phyloP scores from a whole-genome alignment of 2,113 vertebrate species.

The Xyliphius kryptos region DNA sequence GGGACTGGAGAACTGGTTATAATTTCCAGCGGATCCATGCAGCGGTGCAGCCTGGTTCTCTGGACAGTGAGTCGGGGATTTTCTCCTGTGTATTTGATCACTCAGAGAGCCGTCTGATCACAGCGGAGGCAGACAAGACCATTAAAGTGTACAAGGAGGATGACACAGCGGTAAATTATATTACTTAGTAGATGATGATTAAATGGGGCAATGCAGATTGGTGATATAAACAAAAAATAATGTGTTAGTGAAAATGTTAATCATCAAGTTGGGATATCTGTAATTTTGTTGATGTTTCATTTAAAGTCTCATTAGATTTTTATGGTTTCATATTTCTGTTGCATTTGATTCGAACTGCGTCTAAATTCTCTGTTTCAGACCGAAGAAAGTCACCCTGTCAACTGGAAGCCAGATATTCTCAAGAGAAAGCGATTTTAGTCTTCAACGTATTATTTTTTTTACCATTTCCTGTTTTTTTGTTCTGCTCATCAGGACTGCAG shows the following conservation, averaged over 20 bases:
- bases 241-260: too few relatives aligned
- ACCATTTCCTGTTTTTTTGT: neutral
- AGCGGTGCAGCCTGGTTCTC: constrained; percentile 90
- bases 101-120: constrained; percentile 86
- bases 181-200: too few relatives aligned
- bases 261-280: too few relatives aligned
- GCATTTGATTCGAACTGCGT: neutral
- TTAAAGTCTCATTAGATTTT: too few relatives aligned
- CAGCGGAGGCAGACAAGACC: constrained; percentile 96
- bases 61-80: constrained; percentile 98
- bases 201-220: too few relatives aligned
- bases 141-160: constrained; percentile 97
- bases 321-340: neutral
- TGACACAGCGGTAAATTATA: constrained; percentile 77
- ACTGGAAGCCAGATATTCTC: constrained; percentile 98
- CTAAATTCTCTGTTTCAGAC: constrained; percentile 68
- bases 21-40: constrained; percentile 97
- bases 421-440: constrained; percentile 91
- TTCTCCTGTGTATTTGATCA: constrained; percentile 92
- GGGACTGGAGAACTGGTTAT: constrained; percentile 98
- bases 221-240: too few relatives aligned
- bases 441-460: constrained; percentile 16
- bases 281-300: too few relatives aligned
- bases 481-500: neutral
- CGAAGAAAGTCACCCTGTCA: constrained; percentile 94